Evolutionary conservation across 2,797 vertebrate genomes (phyloP).

Genomic region (Trematocara caparti): DNA sequence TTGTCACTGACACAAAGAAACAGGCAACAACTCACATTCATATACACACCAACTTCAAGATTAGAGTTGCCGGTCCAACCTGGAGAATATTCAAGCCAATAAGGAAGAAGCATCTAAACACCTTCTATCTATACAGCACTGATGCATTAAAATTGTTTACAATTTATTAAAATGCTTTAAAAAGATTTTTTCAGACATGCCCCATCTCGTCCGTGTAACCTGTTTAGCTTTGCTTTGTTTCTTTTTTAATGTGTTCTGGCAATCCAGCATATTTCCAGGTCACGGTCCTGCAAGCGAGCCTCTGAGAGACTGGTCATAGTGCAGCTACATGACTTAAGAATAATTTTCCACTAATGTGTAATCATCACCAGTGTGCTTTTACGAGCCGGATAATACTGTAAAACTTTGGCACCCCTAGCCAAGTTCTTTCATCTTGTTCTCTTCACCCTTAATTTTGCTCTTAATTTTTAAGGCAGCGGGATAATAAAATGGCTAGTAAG

Average conservation of each 20-base stretch:
- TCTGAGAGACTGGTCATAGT: slow-evolving; percentile 29
- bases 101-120: background rate
- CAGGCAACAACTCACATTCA: background rate
- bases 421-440: slow-evolving; percentile 50
- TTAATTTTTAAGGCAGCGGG: slow-evolving; percentile 28
- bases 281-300: background rate
- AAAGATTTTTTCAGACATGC: background rate
- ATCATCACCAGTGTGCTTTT: slow-evolving; percentile 51
- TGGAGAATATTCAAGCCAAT: background rate
- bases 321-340: slow-evolving; percentile 34
- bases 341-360: slow-evolving; percentile 58
- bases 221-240: background rate
- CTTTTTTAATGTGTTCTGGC: background rate
- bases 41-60: background rate
- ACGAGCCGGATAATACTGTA: slow-evolving; percentile 50
- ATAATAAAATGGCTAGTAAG: slow-evolving; percentile 43
- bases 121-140: background rate
- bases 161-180: background rate
- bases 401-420: slow-evolving; percentile 16
- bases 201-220: background rate
- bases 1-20: background rate
- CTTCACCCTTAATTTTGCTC: slow-evolving; percentile 21
- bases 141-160: background rate
- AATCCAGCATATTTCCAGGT: slow-evolving; percentile 1
- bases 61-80: background rate